A percentile compares a stretch with the other conserved stretches of the same genome.
phyloP scores from a whole-genome alignment of 2,113 vertebrate species.

The Eclectus roratus region DNA sequence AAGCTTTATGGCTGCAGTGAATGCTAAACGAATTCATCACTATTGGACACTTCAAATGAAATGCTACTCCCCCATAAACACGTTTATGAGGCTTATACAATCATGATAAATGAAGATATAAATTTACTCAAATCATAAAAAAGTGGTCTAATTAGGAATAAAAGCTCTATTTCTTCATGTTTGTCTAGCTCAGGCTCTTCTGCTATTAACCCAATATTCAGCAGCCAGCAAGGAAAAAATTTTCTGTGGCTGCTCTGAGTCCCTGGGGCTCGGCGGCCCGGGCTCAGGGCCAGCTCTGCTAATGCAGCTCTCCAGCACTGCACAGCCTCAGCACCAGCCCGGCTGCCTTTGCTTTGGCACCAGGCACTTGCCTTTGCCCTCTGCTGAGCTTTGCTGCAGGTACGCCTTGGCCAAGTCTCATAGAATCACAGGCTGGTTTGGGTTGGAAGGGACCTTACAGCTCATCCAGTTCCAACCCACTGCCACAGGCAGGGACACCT shows the following conservation, averaged over 20 bases:
- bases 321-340: background rate
- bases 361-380: background rate
- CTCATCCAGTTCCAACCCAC: background rate
- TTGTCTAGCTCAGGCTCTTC: background rate
- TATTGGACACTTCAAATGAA: slow-evolving; percentile 33
- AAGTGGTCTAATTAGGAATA: slow-evolving; percentile 25
- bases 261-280: background rate
- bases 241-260: background rate
- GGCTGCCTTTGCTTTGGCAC: background rate
- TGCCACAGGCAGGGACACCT: background rate
- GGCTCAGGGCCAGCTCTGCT: background rate
- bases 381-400: background rate
- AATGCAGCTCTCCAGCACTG: background rate
- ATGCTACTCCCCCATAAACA: slow-evolving; percentile 16
- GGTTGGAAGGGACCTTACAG: background rate
- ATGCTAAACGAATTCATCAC: background rate
- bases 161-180: slow-evolving; percentile 15
- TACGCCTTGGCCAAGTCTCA: background rate
- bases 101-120: slow-evolving; percentile 6
- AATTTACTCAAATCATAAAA: slow-evolving; percentile 23
- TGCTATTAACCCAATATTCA: background rate
- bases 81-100: slow-evolving; percentile 9
- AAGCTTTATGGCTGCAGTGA: slow-evolving; percentile 4
- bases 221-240: background rate
- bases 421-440: background rate